Conservation (phyloP, 2,888 invertebrate genomes). For the Cephus spinipes region DNA sequence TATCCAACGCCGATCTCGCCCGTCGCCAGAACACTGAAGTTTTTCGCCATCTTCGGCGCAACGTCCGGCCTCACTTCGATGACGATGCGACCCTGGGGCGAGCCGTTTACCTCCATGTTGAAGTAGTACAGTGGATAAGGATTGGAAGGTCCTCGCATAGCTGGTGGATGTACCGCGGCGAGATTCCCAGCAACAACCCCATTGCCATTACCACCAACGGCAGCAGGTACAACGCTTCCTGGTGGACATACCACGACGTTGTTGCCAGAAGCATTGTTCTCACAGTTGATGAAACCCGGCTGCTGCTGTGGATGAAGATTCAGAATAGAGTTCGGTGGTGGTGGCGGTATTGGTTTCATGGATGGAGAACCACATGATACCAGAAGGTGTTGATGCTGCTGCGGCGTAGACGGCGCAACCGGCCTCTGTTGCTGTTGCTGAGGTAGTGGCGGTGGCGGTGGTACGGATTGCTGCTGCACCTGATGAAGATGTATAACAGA, state of each 20-base stretch:
- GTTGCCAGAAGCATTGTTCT: conserved; percentile 38
- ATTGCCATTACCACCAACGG: conserved; percentile 54
- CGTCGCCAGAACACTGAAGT: conserved; percentile 78
- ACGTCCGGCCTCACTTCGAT: conserved; percentile 83
- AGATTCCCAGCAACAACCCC: conserved; percentile 6
- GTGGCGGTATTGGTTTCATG: conserved; percentile 47
- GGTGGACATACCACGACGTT: conserved; percentile 56
- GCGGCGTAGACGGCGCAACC: conserved; percentile 32
- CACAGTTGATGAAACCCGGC: conserved; percentile 51
- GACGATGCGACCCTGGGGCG: conserved; percentile 78
- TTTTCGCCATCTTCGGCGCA: conserved; percentile 85
- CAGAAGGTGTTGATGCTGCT: conserved; percentile 42
- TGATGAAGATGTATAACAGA: conserved; percentile 23
- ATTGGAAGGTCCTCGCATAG: conserved; percentile 70
- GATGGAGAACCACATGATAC: conserved; percentile 63
- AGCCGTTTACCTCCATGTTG: conserved; percentile 80
- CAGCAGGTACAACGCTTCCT: conserved; percentile 59
- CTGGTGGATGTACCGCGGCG: conserved; percentile 37
- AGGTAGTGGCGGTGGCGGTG: conserved; percentile 56
- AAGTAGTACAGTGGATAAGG: conserved; percentile 81
- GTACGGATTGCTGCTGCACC: conserved; percentile 47
- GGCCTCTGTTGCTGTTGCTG: conserved; percentile 44
- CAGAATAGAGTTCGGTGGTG: conserved; percentile 52
- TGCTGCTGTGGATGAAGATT: conserved; percentile 49
- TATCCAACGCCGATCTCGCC: conserved; percentile 83